Evolutionary conservation across 2,888 invertebrate species (phyloP), one percentile per base, ranked within the genome.

Genomic region (Apamea epomidion): DNA sequence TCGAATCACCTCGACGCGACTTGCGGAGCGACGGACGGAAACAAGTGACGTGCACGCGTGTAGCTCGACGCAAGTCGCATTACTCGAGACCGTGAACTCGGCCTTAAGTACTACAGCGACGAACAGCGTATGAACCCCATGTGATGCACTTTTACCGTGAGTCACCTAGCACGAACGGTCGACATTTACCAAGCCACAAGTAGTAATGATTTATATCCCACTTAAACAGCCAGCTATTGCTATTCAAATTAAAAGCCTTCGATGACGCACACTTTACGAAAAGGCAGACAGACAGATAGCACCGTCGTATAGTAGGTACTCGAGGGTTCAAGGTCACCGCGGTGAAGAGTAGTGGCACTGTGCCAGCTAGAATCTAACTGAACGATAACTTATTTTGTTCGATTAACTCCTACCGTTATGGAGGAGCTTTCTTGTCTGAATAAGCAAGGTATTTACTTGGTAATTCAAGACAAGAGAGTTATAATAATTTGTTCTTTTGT

Each of bases 311-410:
- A 62, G 16, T 60, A 60, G 21, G 25, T 67, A 45, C n/a, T 54
- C 14, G 5, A 64, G 42, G 54, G 76, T 81, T 76, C 81, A 83
- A 81, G 83, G 85, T 84, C 65, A 81, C 16, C 16, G 16, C 64
- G 29, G 48, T 62, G 45, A 65, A 76, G 54, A 81, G 51, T 76
- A 29, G 60, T 84, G 85, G 83, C 83, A 83, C 37, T 74, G 16
- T 81, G 85, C 83, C 85, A 83, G 45, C 45, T 12, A 45, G 7
- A 70, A 29, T 29, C 25, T 62, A 51, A 65, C 64, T 45, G 12
- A 70, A 79, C 51, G 32, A 25, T 73, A 76, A 85, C 37, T 70
- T 70, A 70, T 67, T 65, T 69, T 16, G 64, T 60, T 81, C 68
- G 68, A 81, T 76, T 83, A 45, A 73, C 74, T 80, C 37, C 6